Conservation (phyloP, 2,797 vertebrate genomes). For the Typhlichthys eigenmanni region DNA sequence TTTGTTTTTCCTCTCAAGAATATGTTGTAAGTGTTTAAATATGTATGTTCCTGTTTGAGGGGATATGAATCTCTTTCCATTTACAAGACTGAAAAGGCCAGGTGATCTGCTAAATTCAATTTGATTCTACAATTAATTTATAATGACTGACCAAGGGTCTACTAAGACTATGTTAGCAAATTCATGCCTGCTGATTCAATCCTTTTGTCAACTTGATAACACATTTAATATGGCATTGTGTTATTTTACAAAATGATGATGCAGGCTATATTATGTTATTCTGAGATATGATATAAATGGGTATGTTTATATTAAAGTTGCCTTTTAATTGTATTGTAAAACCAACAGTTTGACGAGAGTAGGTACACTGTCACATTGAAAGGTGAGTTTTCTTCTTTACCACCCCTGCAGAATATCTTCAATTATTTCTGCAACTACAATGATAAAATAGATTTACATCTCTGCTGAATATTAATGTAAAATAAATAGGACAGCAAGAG, state of each 20-base stretch:
- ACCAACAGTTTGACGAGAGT: no score
- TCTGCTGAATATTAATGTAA: no score
- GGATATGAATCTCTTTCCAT: constrained; percentile 79
- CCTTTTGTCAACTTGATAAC: background rate
- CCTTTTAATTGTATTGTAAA: no score
- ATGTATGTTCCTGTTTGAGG: constrained; percentile 54
- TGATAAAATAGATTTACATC: no score
- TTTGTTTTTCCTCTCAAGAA: constrained; percentile 38
- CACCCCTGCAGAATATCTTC: no score
- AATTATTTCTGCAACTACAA: no score
- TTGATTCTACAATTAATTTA: constrained; percentile 11
- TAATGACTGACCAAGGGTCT: constrained; percentile 15
- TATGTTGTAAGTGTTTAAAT: constrained; percentile 57
- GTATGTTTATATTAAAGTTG: no score
- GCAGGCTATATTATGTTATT: no score
- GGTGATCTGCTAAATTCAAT: constrained; percentile 29
- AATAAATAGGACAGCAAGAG: no score
- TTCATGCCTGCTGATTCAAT: background rate
- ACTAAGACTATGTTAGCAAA: background rate
- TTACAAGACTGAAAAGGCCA: constrained; percentile 48
- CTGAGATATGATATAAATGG: no score
- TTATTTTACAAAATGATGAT: background rate
- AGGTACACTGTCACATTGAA: no score
- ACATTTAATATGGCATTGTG: background rate
- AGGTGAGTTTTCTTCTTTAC: no score